A percentile compares a stretch with the other conserved stretches of the same genome.
phyloP scores from a whole-genome alignment of 2,888 invertebrate genomes.

The Eristalis arbustorum region DNA sequence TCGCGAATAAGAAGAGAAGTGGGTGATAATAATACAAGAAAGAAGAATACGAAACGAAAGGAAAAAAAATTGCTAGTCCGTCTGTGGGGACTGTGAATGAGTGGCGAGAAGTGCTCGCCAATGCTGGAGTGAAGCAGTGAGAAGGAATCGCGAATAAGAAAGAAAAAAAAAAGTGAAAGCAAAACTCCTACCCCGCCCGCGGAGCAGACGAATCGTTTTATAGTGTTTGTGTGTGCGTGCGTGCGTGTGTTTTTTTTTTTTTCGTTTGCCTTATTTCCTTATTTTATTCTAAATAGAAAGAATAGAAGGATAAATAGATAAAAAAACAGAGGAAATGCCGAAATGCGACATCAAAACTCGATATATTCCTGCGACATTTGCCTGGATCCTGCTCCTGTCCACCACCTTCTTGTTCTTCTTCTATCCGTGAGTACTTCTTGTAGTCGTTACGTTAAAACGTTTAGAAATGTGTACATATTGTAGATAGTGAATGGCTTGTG shows the following conservation, averaged over 20 bases:
- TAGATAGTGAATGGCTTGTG: slow-evolving; percentile 12
- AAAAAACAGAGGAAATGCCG: slow-evolving; percentile 84
- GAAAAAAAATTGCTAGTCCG: slow-evolving; percentile 35
- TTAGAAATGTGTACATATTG: background rate
- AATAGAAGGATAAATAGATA: slow-evolving; percentile 57
- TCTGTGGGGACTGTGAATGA: slow-evolving; percentile 50
- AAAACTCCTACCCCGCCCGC: slow-evolving; percentile 19
- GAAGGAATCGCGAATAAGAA: slow-evolving; percentile 34
- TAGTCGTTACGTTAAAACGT: slow-evolving; percentile 26
- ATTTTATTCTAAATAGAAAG: slow-evolving; percentile 34
- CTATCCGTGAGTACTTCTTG: slow-evolving; percentile 92
- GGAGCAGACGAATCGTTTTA: background rate
- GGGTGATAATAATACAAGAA: slow-evolving; percentile 8
- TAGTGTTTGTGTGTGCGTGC: background rate
- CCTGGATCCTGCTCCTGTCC: slow-evolving; percentile 96
- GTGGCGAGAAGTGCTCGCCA: slow-evolving; percentile 33
- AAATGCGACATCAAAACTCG: slow-evolving; percentile 98
- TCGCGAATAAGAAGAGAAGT: slow-evolving; percentile 57
- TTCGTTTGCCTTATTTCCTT: background rate
- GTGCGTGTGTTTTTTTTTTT: background rate
- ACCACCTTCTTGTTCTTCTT: slow-evolving; percentile 97
- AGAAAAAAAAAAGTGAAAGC: slow-evolving; percentile 60
- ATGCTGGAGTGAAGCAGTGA: slow-evolving; percentile 43
- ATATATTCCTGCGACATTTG: slow-evolving; percentile 98
- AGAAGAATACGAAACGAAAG: background rate